These are phyloP conservation scores for Chelmon rostratus DNA, from an alignment of 2,797 vertebrate genomes.

Conservation along the genomic window DNA sequence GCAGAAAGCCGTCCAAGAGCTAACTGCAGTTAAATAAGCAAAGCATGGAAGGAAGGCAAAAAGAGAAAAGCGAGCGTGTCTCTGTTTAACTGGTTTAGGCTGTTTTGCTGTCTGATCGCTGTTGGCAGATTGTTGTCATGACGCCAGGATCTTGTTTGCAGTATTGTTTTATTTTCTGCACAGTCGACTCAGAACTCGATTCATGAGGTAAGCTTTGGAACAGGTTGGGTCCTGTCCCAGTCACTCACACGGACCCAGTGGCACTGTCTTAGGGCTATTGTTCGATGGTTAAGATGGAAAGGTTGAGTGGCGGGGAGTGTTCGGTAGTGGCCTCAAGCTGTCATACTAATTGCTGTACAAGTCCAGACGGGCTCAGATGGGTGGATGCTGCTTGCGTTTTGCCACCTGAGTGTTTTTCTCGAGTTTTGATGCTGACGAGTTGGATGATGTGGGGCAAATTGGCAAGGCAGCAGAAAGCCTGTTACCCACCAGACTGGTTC, in stretches of 20 bases:
- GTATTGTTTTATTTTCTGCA: conserved; percentile 38
- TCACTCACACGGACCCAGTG: conserved; percentile 55
- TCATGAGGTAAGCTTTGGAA: conserved; percentile 56
- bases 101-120: conserved; percentile 71
- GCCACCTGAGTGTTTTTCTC: conserved; percentile 55
- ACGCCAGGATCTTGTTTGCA: conserved; percentile 58
- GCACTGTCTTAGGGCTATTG: conserved; percentile 67
- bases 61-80: conserved; percentile 11
- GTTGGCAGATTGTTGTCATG: conserved; percentile 71
- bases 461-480: conserved; percentile 63
- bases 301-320: conserved; percentile 47
- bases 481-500: conserved; percentile 83
- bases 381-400: conserved; percentile 67
- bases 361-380: conserved; percentile 74
- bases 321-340: conserved; percentile 55
- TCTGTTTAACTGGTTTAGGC: conserved; percentile 81
- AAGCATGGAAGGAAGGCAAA: conserved; percentile 6
- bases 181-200: conserved; percentile 36
- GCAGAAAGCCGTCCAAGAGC: conserved; percentile 56
- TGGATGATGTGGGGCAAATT: conserved; percentile 55
- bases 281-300: conserved; percentile 60
- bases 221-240: conserved; percentile 79
- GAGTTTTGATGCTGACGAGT: conserved; percentile 54
- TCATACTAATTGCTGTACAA: conserved; percentile 74
- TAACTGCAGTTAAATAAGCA: conserved; percentile 47